Evolutionary conservation across 2,797 vertebrate genomes (phyloP).

Genomic region (Diplodus sargus): DNA sequence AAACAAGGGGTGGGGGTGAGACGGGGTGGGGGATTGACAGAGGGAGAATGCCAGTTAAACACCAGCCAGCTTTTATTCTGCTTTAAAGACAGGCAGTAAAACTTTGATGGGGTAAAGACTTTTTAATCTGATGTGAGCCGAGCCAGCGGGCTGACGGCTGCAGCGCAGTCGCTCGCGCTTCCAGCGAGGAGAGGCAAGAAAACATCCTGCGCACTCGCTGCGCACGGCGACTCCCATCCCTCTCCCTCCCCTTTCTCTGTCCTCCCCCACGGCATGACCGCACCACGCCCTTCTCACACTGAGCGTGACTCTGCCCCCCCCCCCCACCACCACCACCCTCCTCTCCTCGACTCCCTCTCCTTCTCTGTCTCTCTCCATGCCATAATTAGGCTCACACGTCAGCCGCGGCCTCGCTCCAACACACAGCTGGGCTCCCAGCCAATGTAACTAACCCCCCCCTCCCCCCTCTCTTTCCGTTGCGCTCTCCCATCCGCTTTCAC

Average conservation of each 20-base stretch:
- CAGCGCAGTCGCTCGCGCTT: constrained; percentile 55
- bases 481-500: constrained; percentile 78
- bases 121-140: constrained; percentile 81
- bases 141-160: constrained; percentile 69
- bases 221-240: constrained; percentile 22
- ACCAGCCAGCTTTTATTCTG: constrained; percentile 81
- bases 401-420: constrained; percentile 82
- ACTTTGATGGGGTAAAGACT: constrained; percentile 84
- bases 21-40: constrained; percentile 40
- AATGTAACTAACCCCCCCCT: constrained; percentile 69
- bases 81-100: constrained; percentile 83
- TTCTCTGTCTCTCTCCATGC: constrained; percentile 73
- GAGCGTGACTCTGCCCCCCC: constrained; percentile 68
- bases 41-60: constrained; percentile 76
- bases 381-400: constrained; percentile 86
- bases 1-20: constrained; percentile 27
- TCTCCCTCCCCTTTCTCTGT: constrained; percentile 15
- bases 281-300: constrained; percentile 80
- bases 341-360: constrained; percentile 47
- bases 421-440: constrained; percentile 82
- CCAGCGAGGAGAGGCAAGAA: constrained; percentile 54
- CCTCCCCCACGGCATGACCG: constrained; percentile 75
- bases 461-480: constrained; percentile 72
- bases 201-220: constrained; percentile 69
- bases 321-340: background rate